Conservation (phyloP, 2,888 invertebrate genomes). For the Xylophagus ater region DNA sequence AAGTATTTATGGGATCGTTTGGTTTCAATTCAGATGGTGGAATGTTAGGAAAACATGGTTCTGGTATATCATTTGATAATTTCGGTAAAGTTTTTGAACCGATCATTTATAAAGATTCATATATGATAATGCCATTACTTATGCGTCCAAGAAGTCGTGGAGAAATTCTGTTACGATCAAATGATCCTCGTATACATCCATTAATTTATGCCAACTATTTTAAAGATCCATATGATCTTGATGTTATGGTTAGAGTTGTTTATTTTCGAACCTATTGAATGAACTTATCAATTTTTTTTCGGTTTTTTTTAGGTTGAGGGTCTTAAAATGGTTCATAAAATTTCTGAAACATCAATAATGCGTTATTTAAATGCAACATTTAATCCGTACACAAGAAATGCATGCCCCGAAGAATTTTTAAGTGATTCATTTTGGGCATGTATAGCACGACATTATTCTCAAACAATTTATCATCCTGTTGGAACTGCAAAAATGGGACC, state of each 20-base stretch:
- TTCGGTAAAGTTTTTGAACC: constrained; percentile 61
- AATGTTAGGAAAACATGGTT: constrained; percentile 55
- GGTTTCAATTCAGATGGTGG: constrained; percentile 72
- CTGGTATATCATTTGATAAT: constrained; percentile 53
- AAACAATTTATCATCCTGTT: constrained; percentile 72
- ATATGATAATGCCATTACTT: constrained; percentile 56
- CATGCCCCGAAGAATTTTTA: constrained; percentile 51
- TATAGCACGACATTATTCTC: constrained; percentile 58
- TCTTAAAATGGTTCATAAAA: constrained; percentile 52
- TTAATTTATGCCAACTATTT: constrained; percentile 84
- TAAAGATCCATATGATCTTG: constrained; percentile 57
- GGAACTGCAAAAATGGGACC: constrained; percentile 78
- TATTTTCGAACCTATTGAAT: not conserved
- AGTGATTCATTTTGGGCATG: constrained; percentile 71
- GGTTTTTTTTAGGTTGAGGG: constrained; percentile 52
- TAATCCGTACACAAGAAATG: constrained; percentile 54
- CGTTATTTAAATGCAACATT: constrained; percentile 49
- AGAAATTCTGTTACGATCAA: constrained; percentile 51
- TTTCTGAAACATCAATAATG: constrained; percentile 51
- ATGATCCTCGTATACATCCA: constrained; percentile 61
- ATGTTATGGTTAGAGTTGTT: constrained; percentile 49
- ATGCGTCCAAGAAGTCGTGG: constrained; percentile 64
- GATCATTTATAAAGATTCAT: constrained; percentile 55
- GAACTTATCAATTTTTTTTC: constrained; percentile 7
- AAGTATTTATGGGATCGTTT: constrained; percentile 62